These are phyloP conservation scores for Melanchra persicariae DNA, from an alignment of 2,888 invertebrate genomes.

Conservation along the genomic window DNA sequence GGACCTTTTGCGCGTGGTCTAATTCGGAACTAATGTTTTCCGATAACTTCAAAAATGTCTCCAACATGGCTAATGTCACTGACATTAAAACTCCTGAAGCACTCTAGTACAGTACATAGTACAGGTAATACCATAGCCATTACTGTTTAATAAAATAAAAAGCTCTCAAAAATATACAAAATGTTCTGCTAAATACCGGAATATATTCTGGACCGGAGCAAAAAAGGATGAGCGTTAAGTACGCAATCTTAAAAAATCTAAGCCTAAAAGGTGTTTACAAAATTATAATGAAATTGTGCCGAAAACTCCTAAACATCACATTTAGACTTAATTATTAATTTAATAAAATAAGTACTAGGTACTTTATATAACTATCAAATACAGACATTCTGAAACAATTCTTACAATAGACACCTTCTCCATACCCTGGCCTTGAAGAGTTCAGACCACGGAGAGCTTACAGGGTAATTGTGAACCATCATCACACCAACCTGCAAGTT, in stretches of 20 bases:
- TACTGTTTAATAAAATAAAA: not conserved
- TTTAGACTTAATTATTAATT: conserved; percentile 32
- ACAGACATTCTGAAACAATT: conserved; percentile 39
- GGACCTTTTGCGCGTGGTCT: too few species aligned
- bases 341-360: conserved; percentile 33
- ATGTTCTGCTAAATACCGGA: not conserved
- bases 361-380: conserved; percentile 31
- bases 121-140: too few species aligned
- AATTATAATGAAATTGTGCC: conserved; percentile 53
- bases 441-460: conserved; percentile 15
- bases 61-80: not conserved
- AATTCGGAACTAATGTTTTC: not conserved
- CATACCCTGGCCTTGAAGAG: conserved; percentile 14
- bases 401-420: conserved; percentile 19
- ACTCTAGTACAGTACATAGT: too few species aligned
- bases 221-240: not conserved
- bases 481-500: not conserved
- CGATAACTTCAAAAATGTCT: not conserved
- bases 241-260: conserved; percentile 44
- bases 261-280: conserved; percentile 30
- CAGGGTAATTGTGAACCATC: conserved; percentile 16
- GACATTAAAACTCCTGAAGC: not conserved
- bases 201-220: not conserved
- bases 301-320: conserved; percentile 45
- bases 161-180: not conserved